phyloP scores from a whole-genome alignment of 2,113 vertebrate genomes.

The Muscicapa adusta region DNA sequence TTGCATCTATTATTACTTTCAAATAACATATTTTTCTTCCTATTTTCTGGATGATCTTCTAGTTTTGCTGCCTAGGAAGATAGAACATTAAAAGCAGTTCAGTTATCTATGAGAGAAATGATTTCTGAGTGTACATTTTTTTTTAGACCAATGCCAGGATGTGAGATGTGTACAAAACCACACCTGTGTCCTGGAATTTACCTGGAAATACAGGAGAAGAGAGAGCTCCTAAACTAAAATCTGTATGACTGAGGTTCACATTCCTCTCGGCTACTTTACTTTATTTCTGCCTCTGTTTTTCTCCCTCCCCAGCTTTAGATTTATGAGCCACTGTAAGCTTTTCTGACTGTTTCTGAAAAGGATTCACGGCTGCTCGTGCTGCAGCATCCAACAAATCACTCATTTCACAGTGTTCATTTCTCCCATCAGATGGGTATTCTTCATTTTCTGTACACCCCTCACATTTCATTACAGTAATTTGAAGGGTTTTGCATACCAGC shows the following conservation, averaged over 20 bases:
- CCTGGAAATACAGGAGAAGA: neutral
- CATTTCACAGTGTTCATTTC: neutral
- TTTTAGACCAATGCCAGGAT: neutral
- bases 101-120: neutral
- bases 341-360: conserved; percentile 52
- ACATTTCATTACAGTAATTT: neutral
- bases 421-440: neutral
- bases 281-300: neutral
- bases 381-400: conserved; percentile 19
- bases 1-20: neutral
- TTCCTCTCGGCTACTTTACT: neutral
- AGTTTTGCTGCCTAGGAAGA: neutral
- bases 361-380: conserved; percentile 28
- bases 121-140: neutral
- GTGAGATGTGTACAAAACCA: neutral
- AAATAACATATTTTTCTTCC: conserved; percentile 10
- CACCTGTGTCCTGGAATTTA: accelerated
- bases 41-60: neutral
- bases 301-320: neutral
- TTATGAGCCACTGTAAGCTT: conserved; percentile 43
- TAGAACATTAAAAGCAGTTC: neutral
- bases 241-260: accelerated
- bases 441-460: neutral
- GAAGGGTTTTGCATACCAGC: conserved; percentile 11
- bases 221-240: accelerated